A percentile compares a stretch with the other conserved stretches of the same genome.
phyloP scores from a whole-genome alignment of 2,797 vertebrate genomes.

The Ptychadena robeensis region DNA sequence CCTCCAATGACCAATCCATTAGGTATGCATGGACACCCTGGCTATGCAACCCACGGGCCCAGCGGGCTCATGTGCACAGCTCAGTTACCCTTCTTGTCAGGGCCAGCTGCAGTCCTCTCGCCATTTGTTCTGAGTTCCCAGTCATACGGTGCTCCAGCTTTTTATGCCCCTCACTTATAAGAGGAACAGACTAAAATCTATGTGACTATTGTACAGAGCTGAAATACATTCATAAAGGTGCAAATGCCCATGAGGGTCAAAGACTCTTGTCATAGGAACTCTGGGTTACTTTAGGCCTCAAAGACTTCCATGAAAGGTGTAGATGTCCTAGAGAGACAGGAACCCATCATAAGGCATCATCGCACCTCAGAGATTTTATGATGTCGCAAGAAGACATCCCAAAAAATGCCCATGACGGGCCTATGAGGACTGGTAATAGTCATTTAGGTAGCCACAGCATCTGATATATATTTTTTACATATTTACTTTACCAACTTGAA shows the following conservation, averaged over 20 bases:
- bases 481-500: no score
- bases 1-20: conserved; percentile 88
- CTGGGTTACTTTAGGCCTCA: background rate
- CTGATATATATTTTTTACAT: background rate
- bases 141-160: conserved; percentile 90
- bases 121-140: conserved; percentile 95
- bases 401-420: background rate
- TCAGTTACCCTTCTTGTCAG: conserved; percentile 92
- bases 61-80: conserved; percentile 88
- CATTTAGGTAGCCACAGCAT: no score
- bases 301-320: background rate
- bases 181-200: conserved; percentile 1
- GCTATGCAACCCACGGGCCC: conserved; percentile 82
- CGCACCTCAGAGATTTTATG: background rate
- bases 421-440: background rate
- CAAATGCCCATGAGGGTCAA: background rate
- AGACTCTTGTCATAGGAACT: background rate
- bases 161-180: conserved; percentile 96
- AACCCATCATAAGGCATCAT: background rate
- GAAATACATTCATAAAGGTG: background rate
- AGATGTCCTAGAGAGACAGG: background rate
- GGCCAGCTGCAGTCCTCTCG: conserved; percentile 88
- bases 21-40: conserved; percentile 85
- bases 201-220: background rate
- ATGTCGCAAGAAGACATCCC: background rate